A percentile compares a stretch with the other conserved stretches of the same genome.
phyloP scores from a whole-genome alignment of 2,797 vertebrate species.

The Tinamus major region DNA sequence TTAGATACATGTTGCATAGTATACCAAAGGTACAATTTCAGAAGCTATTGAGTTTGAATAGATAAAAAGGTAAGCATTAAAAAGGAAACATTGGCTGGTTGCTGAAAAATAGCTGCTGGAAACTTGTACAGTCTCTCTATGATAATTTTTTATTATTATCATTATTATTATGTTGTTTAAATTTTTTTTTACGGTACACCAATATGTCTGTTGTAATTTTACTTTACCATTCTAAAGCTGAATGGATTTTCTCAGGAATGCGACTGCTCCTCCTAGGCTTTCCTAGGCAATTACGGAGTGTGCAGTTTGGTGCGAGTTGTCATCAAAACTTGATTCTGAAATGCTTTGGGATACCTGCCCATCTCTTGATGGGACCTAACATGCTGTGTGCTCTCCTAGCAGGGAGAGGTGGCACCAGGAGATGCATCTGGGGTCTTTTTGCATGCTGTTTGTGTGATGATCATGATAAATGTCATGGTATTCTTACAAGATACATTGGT shows the following conservation, averaged over 20 bases:
- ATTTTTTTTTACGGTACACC: not conserved
- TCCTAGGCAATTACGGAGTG: not conserved
- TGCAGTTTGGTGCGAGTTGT: not conserved
- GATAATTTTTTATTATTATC: not conserved
- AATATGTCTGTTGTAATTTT: not conserved
- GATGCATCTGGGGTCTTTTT: not conserved
- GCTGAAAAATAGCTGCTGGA: constrained; percentile 20
- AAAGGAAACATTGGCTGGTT: not conserved
- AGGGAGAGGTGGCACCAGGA: accelerated
- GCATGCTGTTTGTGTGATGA: not conserved
- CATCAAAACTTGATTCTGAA: not conserved
- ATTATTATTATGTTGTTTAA: not conserved
- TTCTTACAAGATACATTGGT: not conserved
- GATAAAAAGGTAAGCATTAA: not conserved
- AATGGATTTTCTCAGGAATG: not conserved
- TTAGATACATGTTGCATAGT: not conserved
- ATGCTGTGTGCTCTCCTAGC: not conserved
- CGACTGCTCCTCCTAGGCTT: not conserved
- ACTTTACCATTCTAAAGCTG: not conserved
- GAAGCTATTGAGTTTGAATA: not conserved
- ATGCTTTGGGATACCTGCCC: not conserved
- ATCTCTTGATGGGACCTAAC: not conserved
- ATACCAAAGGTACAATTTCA: constrained; percentile 23
- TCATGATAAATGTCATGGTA: not conserved
- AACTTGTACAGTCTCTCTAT: not conserved